Percentiles rank a stretch among this genome's conserved stretches.
These are phyloP conservation scores for Capreolus pygargus DNA, from an alignment of 2,113 vertebrate species.

Conservation along the genomic window DNA sequence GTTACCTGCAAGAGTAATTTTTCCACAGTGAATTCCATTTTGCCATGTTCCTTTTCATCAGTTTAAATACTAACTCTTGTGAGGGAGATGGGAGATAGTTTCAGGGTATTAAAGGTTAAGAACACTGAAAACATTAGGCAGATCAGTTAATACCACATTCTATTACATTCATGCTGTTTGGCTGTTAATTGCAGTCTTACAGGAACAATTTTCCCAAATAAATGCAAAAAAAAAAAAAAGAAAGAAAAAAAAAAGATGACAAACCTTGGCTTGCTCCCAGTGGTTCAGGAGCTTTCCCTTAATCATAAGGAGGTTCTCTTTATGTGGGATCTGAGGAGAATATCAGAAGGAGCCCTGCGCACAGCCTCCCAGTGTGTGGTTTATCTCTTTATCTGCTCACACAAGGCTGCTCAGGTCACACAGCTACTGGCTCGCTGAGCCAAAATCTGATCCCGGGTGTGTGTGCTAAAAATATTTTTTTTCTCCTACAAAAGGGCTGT, in stretches of 20 bases:
- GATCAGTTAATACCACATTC: rapidly evolving
- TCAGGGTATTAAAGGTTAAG: not conserved
- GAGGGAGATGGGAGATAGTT: not conserved
- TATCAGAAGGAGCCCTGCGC: rapidly evolving
- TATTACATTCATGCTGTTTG: not conserved
- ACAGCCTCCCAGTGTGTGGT: rapidly evolving
- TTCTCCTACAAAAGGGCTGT: not conserved
- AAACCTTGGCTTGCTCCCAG: not conserved
- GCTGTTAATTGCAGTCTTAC: not conserved
- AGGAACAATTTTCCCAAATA: not conserved
- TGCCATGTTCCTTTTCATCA: not conserved
- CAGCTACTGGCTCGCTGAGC: not conserved
- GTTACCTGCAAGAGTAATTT: not conserved
- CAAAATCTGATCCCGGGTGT: not conserved
- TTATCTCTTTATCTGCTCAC: not conserved
- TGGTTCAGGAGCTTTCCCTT: not conserved
- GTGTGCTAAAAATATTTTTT: not conserved
- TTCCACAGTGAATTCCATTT: not conserved
- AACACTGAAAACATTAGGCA: not conserved
- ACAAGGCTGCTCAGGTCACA: not conserved
- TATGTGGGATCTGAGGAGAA: not conserved
- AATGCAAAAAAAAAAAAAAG: not conserved
- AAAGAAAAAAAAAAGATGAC: no score
- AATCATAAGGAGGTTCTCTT: not conserved
- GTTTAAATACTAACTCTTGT: not conserved